Evolutionary conservation across 2,888 invertebrate genomes (phyloP).

Genomic region (Smittia sp.): DNA sequence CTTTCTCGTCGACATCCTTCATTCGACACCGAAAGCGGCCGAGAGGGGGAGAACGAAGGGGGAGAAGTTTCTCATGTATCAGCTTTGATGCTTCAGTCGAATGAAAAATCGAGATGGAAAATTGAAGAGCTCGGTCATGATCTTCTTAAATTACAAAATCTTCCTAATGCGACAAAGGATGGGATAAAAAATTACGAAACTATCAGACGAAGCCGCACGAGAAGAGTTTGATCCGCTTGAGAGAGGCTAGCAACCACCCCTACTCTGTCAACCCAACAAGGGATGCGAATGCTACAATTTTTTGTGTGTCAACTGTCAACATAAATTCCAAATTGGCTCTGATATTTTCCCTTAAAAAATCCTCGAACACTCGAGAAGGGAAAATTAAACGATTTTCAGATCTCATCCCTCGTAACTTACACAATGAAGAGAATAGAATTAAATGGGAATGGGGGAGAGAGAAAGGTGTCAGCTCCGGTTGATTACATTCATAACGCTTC

Average conservation of each 20-base stretch:
- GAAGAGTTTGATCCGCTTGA: neutral
- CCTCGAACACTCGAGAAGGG: neutral
- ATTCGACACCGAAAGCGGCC: too few species aligned
- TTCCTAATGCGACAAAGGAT: neutral
- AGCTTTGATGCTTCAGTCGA: neutral
- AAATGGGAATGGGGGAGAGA: too few species aligned
- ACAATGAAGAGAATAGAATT: too few species aligned
- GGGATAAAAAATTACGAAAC: neutral
- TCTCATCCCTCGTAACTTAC: neutral
- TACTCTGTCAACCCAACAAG: neutral
- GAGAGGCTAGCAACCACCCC: too few species aligned
- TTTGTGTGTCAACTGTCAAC: constrained; percentile 23
- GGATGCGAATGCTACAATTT: neutral
- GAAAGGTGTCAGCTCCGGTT: too few species aligned
- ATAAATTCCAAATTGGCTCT: constrained; percentile 20
- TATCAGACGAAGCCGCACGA: neutral
- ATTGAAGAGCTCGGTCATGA: neutral
- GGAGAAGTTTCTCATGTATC: neutral
- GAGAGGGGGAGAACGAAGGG: neutral
- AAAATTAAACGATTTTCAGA: constrained; percentile 15
- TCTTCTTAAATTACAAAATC: constrained; percentile 6
- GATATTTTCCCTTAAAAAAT: neutral
- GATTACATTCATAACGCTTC: too few species aligned
- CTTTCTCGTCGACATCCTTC: neutral
- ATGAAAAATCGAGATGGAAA: neutral